These are phyloP conservation scores for Adelges cooleyi DNA, from an alignment of 1,140 invertebrate genomes.

Conservation along the genomic window DNA sequence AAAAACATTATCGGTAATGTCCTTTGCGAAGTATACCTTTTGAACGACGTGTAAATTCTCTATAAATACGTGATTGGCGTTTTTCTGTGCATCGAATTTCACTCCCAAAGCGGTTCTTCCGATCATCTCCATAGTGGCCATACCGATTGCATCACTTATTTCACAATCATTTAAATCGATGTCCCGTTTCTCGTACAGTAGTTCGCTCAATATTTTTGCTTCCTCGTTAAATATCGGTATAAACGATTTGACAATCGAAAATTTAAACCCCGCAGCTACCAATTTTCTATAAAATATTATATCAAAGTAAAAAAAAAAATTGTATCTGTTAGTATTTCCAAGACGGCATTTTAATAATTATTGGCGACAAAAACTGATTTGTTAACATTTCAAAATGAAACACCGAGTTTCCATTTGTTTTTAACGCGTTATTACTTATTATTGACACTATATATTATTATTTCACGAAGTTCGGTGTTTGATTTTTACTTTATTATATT, in stretches of 20 bases:
- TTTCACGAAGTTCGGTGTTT: too few relatives aligned
- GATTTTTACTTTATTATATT: too few relatives aligned
- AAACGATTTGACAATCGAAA: not conserved
- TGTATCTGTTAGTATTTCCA: too few relatives aligned
- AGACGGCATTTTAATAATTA: too few relatives aligned
- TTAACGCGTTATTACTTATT: too few relatives aligned
- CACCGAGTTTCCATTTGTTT: too few relatives aligned
- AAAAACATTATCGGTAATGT: not conserved
- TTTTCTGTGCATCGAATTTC: not conserved
- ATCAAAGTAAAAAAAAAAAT: too few relatives aligned
- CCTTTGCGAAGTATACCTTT: too few relatives aligned
- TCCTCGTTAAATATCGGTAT: constrained; percentile 12
- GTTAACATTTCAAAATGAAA: too few relatives aligned
- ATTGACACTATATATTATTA: too few relatives aligned
- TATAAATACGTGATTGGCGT: not conserved
- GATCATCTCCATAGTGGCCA: constrained; percentile 16
- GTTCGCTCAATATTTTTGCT: not conserved
- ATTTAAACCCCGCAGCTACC: not conserved
- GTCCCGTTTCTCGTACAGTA: not conserved
- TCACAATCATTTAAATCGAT: not conserved
- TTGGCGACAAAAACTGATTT: too few relatives aligned
- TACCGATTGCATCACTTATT: not conserved
- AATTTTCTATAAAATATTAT: not conserved
- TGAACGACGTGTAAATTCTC: not conserved
- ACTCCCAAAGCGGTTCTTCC: not conserved